Evolutionary conservation across 2,113 vertebrate species (phyloP), one percentile per base, ranked within the genome.

Genomic region (Pipra filicauda): DNA sequence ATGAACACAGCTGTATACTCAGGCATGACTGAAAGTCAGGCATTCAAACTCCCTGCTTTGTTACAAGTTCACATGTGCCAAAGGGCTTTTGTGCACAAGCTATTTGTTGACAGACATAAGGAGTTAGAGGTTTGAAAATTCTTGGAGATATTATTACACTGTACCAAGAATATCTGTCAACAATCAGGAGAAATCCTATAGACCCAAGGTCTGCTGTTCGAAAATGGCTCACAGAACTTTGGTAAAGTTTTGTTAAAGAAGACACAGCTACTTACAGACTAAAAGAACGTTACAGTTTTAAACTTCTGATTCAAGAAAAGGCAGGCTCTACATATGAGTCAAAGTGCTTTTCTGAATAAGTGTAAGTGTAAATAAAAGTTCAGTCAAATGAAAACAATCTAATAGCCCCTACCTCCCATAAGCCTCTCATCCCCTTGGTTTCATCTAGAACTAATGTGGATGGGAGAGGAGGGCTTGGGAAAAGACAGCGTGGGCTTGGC

Each of bases 121-220:
- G 89, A 96, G 70, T 48, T 58, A 92, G 67, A 78, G 82, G 71
- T 69, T 89, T 91, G 83, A 78, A 95, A 97, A 97, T 96, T 97
- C 93, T 61, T 94, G 88, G 78, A 96, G 96, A 85, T 97, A 91
- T 93, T 97, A 65, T 97, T 98, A 96, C 95, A 84, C 84, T 93
- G 77, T 70, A 77, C 85, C 89, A 85, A 95, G 95, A 97, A 88
- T 97, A 97, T 96, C 95, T 94, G 79, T 80, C 80, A 93, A 41
- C 15, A 61, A 83, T 92, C 80, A 90, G 92, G 41, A 95, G 69
- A 94, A 96, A 96, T 97, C 43, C 75, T 62, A 26, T 81, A 96
- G 69, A 76, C 37, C 67, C 79, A 71, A 75, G 49, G 73, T 22
- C n/a, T 93, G 77, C 89, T 73, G 6, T 41, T 96, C 10, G 15